A percentile compares a stretch with the other conserved stretches of the same genome.
Evolutionary conservation across 2,888 invertebrate genomes (phyloP).

Genomic region (Schrankia costaestrigalis): DNA sequence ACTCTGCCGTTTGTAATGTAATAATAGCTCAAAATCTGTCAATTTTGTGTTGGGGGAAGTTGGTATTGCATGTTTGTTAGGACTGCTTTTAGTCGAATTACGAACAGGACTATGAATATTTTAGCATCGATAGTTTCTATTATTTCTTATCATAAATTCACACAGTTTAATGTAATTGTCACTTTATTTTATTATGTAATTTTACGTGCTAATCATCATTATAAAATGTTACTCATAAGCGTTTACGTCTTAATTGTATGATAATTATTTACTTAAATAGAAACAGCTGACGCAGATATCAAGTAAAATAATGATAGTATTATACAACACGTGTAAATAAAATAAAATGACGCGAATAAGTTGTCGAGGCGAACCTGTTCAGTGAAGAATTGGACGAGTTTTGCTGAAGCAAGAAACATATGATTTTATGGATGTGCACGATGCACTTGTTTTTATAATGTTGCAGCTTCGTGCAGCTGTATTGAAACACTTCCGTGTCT

Average conservation of each 20-base stretch:
- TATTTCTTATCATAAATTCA: too few relatives aligned
- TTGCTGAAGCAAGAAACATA: conserved; percentile 38
- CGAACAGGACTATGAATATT: conserved; percentile 1
- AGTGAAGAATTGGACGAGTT: conserved; percentile 37
- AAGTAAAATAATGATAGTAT: too few relatives aligned
- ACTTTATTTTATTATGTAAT: background rate
- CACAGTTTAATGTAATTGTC: too few relatives aligned
- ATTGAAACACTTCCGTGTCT: conserved; percentile 29
- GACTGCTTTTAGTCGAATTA: conserved; percentile 25
- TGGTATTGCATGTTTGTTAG: conserved; percentile 38
- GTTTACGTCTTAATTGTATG: conserved; percentile 4
- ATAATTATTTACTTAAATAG: conserved; percentile 7
- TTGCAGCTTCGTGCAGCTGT: conserved; percentile 61
- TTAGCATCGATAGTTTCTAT: background rate
- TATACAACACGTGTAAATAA: conserved; percentile 46
- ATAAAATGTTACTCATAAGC: too few relatives aligned
- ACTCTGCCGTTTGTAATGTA: conserved; percentile 69
- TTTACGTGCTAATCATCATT: background rate
- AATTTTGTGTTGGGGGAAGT: conserved; percentile 53
- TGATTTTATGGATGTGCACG: conserved; percentile 49
- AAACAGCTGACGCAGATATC: conserved; percentile 24
- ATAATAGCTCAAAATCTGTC: conserved; percentile 69
- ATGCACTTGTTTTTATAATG: too few relatives aligned
- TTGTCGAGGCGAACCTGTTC: conserved; percentile 53
- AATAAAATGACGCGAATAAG: conserved; percentile 28